A percentile compares a stretch with the other conserved stretches of the same genome.
These are phyloP conservation scores for Drosophila engyochracea DNA, from an alignment of 2,888 invertebrate genomes.

Conservation along the genomic window DNA sequence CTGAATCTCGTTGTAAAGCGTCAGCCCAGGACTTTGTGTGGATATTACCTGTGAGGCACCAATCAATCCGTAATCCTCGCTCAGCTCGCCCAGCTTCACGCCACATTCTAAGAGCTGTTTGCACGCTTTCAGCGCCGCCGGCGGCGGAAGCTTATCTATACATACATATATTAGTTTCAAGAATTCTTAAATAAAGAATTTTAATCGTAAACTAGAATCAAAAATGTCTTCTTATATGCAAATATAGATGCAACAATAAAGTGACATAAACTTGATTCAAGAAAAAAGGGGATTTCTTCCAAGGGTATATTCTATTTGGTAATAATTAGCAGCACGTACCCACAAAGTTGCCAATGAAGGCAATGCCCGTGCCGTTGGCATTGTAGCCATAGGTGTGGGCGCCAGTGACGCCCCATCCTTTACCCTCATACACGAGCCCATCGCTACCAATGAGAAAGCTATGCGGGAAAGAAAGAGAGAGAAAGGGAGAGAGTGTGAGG, in stretches of 20 bases:
- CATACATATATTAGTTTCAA: not conserved
- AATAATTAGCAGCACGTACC: conserved; percentile 76
- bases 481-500: not conserved
- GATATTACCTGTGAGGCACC: conserved; percentile 86
- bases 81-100: conserved; percentile 84
- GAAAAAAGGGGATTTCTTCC: not conserved
- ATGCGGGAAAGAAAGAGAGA: not conserved
- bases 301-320: not conserved
- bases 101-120: conserved; percentile 85
- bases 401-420: conserved; percentile 88
- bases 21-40: conserved; percentile 86
- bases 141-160: conserved; percentile 84
- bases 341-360: conserved; percentile 87
- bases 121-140: conserved; percentile 83
- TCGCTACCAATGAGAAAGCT: conserved; percentile 89
- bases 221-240: not conserved
- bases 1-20: conserved; percentile 86
- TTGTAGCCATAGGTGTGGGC: conserved; percentile 88
- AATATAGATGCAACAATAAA: not conserved
- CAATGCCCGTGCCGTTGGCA: conserved; percentile 87
- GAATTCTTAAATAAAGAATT: not conserved
- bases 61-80: conserved; percentile 84
- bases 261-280: not conserved
- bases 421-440: conserved; percentile 89
- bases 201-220: not conserved